phyloP scores from a whole-genome alignment of 2,888 invertebrate species.

The Philaethria dido region DNA sequence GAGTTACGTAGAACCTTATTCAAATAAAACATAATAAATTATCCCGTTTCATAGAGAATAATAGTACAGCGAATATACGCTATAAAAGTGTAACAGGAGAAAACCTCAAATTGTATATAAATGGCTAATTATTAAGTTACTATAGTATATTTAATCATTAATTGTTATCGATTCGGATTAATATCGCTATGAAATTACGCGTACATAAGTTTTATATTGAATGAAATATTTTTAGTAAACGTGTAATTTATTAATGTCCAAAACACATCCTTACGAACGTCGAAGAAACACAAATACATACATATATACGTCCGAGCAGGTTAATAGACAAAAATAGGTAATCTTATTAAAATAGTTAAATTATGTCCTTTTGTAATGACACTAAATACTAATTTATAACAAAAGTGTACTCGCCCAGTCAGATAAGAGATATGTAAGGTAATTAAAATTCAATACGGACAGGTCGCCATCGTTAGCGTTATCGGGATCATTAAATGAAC shows the following conservation, averaged over 20 bases:
- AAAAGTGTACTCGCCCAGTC: slow-evolving; percentile 16
- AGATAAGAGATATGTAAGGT: slow-evolving; percentile 32
- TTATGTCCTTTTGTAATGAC: slow-evolving; percentile 2
- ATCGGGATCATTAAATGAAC: slow-evolving; percentile 37
- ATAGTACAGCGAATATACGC: neutral
- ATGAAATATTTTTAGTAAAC: neutral
- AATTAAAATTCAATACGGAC: slow-evolving; percentile 40
- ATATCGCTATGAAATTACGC: neutral
- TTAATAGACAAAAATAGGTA: neutral
- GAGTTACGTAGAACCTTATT: slow-evolving; percentile 4
- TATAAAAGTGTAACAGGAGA: neutral
- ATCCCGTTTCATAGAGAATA: neutral
- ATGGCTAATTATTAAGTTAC: neutral
- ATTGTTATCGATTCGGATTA: neutral
- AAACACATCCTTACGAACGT: no score
- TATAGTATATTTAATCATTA: neutral
- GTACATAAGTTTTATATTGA: neutral
- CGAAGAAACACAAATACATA: neutral
- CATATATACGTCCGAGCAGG: neutral
- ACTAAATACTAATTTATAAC: neutral
- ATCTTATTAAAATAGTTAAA: neutral
- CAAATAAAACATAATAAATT: slow-evolving; percentile 18
- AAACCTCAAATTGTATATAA: neutral
- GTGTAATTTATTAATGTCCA: no score
- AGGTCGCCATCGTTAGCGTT: slow-evolving; percentile 35